A percentile compares a stretch with the other conserved stretches of the same genome.
phyloP scores from a whole-genome alignment of 1,140 invertebrate genomes.

The Vanessa tameamea region DNA sequence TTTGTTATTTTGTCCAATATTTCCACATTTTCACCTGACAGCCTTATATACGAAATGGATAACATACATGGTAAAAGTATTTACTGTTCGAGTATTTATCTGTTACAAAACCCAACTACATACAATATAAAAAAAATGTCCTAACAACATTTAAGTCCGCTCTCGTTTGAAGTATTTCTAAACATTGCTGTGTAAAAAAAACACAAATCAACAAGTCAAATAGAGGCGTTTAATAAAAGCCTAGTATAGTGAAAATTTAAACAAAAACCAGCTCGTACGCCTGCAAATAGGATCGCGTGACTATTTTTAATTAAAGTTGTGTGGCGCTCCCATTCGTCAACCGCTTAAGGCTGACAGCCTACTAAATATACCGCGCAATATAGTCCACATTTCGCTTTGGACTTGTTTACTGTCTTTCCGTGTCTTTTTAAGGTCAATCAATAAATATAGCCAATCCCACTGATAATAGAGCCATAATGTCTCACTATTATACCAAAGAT shows the following conservation, averaged over 20 bases:
- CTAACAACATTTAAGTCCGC: background rate
- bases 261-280: conserved; percentile 35
- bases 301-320: conserved; percentile 57
- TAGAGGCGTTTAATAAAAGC: conserved; percentile 27
- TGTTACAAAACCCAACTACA: background rate
- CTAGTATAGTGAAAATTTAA: conserved; percentile 33
- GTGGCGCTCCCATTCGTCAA: conserved; percentile 47
- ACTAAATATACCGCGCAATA: conserved; percentile 9
- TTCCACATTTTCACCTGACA: too few relatives aligned
- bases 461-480: too few relatives aligned
- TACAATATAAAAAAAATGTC: background rate
- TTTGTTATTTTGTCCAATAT: too few relatives aligned
- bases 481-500: too few relatives aligned
- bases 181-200: conserved; percentile 4
- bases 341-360: conserved; percentile 29
- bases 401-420: too few relatives aligned
- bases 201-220: conserved; percentile 24
- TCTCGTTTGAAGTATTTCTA: conserved; percentile 7
- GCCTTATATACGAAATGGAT: background rate
- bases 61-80: background rate
- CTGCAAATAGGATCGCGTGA: conserved; percentile 51
- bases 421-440: too few relatives aligned
- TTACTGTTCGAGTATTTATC: background rate
- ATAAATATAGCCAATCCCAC: too few relatives aligned
- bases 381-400: background rate